Percentiles rank a stretch among this genome's conserved stretches.
These are phyloP conservation scores for Maniola jurtina DNA, from an alignment of 1,140 invertebrate genomes.

Conservation along the genomic window DNA sequence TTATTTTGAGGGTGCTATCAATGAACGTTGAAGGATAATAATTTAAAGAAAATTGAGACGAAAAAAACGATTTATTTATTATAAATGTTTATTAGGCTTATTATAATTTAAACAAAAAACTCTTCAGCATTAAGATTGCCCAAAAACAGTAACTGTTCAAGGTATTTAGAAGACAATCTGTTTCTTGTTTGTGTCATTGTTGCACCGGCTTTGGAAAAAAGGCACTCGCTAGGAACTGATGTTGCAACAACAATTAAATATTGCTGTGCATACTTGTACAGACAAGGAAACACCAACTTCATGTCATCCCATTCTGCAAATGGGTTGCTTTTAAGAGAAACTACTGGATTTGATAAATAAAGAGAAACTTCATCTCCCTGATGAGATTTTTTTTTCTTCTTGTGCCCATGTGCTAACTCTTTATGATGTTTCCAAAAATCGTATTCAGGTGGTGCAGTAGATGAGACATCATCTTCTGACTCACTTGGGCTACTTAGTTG, in stretches of 20 bases:
- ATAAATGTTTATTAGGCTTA: not conserved
- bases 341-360: conserved; percentile 27
- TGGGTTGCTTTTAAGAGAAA: too few relatives aligned
- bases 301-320: too few relatives aligned
- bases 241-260: too few relatives aligned
- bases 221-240: too few relatives aligned
- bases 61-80: too few relatives aligned
- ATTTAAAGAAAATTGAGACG: conserved; percentile 15
- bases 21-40: conserved; percentile 23
- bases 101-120: conserved; percentile 30
- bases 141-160: conserved; percentile 30
- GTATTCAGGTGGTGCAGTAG: conserved; percentile 38
- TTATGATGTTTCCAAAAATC: conserved; percentile 40
- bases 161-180: conserved; percentile 36
- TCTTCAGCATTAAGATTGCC: conserved; percentile 25
- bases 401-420: conserved; percentile 35
- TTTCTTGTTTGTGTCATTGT: too few relatives aligned
- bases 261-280: too few relatives aligned
- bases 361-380: conserved; percentile 39
- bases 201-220: too few relatives aligned
- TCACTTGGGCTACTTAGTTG: conserved; percentile 39
- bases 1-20: conserved; percentile 14
- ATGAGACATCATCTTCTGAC: conserved; percentile 39
- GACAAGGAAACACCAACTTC: too few relatives aligned
- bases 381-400: conserved; percentile 38